Conservation (phyloP, 2,888 invertebrate genomes). For the Teleogryllus oceanicus region DNA sequence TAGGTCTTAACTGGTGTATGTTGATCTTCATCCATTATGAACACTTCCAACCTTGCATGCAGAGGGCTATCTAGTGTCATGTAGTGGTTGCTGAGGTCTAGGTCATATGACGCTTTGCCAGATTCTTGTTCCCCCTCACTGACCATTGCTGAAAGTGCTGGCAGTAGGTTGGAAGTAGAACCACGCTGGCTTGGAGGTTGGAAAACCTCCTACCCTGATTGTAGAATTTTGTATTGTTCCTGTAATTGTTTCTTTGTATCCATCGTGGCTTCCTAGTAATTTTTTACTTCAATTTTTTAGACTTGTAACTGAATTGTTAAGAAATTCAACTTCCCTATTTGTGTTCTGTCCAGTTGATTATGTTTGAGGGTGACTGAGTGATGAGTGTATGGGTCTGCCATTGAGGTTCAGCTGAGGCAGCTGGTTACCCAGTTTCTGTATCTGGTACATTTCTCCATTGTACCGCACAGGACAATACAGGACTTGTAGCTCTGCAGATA, state of each 20-base stretch:
- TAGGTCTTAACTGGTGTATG: background rate
- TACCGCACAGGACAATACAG: slow-evolving; percentile 18
- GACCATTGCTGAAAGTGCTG: background rate
- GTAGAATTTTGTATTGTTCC: slow-evolving; percentile 7
- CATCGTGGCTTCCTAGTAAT: background rate
- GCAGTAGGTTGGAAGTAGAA: background rate
- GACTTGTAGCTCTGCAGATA: slow-evolving; percentile 11
- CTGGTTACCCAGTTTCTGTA: slow-evolving; percentile 5
- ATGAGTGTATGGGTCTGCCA: background rate
- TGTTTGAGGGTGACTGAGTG: background rate
- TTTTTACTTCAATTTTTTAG: slow-evolving; percentile 7
- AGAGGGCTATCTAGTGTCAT: slow-evolving; percentile 11
- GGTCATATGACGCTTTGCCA: slow-evolving; percentile 18
- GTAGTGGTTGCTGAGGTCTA: slow-evolving; percentile 5
- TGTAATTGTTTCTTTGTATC: slow-evolving; percentile 5
- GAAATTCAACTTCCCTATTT: background rate
- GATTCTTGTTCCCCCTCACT: background rate
- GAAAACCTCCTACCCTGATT: background rate
- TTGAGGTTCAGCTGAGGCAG: background rate
- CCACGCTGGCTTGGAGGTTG: background rate
- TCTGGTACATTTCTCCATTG: background rate
- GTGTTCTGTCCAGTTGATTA: background rate
- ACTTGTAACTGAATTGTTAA: slow-evolving; percentile 4
- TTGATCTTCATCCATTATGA: background rate
- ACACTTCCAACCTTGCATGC: slow-evolving; percentile 6